Evolutionary conservation across 2,888 invertebrate genomes (phyloP), one percentile per base, ranked within the genome.

Genomic region (Diaphora mendica): DNA sequence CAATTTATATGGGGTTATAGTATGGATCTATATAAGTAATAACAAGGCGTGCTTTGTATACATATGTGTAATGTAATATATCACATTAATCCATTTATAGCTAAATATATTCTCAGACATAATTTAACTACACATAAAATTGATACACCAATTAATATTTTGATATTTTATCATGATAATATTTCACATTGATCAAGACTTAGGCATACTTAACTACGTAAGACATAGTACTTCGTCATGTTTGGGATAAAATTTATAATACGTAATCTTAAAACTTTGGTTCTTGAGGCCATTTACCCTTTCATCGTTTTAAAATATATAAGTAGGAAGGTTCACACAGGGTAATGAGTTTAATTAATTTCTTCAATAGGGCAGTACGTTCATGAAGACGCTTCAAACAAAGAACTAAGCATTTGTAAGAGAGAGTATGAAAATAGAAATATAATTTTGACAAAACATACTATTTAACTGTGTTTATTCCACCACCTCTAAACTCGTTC

Each of bases 31-130:
- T 8, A 9, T 17, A 83, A 85, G 74, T 70, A 86, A 85, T 79
- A 82, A 88, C 81, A 86, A 85, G 75, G 73, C 78, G 77, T 88
- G 86, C 85, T 83, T 79, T 89, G 86, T 88, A 88, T 86, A 87
- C 80, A 88, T 48, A 48, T 59, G 23, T 87, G 71, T 82, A 84
- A 81, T 82, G 73, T 83, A 82, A 84, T 86, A 84, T 87, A 86
- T 83, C 86, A 87, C 83, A 84, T 78, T 74, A 79, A 86, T 85
- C 77, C 82, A 79, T 83, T 85, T 79, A 79, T 70, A 77, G 70
- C 55, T 77, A 80, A 75, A 77, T 80, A 77, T 77, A 71, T 72
- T 78, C 42, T 73, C 75, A 64, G 70, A 75, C 75, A 70, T 55
- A 74, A 81, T 75, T 78, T 70, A 68, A 79, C 76, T 77, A 81